Conservation (phyloP, 1,140 invertebrate genomes). For the Frieseomelitta varia region DNA sequence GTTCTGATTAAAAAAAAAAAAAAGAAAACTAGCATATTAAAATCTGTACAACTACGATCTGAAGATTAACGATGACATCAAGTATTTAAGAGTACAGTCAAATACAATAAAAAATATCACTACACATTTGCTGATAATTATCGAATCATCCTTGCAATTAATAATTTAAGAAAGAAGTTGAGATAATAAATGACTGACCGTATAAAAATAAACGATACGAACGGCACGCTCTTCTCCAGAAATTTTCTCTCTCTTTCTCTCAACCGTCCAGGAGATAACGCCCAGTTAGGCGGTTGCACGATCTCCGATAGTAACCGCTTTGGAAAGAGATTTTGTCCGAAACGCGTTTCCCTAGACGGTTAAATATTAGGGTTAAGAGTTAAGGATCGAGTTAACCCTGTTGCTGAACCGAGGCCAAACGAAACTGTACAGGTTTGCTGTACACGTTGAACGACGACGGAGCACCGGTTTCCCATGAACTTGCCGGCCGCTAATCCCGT, state of each 20-base stretch:
- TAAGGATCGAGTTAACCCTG: constrained; percentile 69
- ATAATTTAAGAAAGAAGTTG: too few relatives aligned
- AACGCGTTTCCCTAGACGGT: constrained; percentile 51
- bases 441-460: constrained; percentile 39
- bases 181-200: too few relatives aligned
- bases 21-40: too few relatives aligned
- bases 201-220: background rate
- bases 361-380: constrained; percentile 66
- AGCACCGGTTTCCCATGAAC: constrained; percentile 28
- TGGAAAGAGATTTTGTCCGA: constrained; percentile 39
- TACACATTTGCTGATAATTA: too few relatives aligned
- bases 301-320: background rate
- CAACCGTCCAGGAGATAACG: background rate
- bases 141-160: too few relatives aligned
- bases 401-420: constrained; percentile 55
- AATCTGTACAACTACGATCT: too few relatives aligned
- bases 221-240: background rate
- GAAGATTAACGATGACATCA: too few relatives aligned
- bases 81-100: too few relatives aligned
- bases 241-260: too few relatives aligned
- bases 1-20: too few relatives aligned
- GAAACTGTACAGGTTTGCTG: constrained; percentile 31
- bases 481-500: constrained; percentile 53
- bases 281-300: background rate
- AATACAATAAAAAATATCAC: too few relatives aligned